Base-by-base conservation (phyloP, 2,113 vertebrate genomes). In the Athene noctua region DNA sequence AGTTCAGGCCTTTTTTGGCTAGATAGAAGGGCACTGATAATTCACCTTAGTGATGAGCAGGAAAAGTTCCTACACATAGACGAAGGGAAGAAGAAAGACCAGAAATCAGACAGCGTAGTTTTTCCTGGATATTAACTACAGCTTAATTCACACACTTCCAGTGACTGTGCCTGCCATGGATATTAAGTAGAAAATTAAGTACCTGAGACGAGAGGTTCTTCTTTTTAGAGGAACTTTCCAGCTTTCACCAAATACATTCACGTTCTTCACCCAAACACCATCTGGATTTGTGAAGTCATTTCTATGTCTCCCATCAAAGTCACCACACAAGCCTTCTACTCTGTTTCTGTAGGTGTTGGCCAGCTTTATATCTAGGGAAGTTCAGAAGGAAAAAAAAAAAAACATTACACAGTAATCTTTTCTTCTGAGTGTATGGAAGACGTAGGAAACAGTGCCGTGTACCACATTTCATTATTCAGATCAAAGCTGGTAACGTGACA, bases 261-360 rank as follows among this genome's bases (percentile, higher is more conserved):
- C 96, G 0, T 73, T 94, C 47, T 42, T 96, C 66, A 98, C 97
- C 80, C 71, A 85, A 57, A 92, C 94, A 15, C 98, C 98, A 34
- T 98, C 95, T 23, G 98, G 98, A 11, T 96, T 98, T 91, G 88
- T 98, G 91, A 96, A 93, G 90, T 99, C 98, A 71, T 99, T 99
- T 83, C 51, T 70, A 2, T 30, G n/a, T n/a, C 15, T 85, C 26
- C 97, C 96, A 34, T 99, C 98, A 89, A 98, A 99, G 94, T 99
- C 95, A 40, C 98, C 98, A 90, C 99, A 99, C 75, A 99, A 97
- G 29, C 98, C 98, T 57, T 97, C 96, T 3, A 99, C 96, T 90
- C 96, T 98, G 71, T 71, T 94, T 81, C 75, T 96, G 71, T 99
- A 99, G 46, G 96, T 91, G 65, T 83, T 96, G 61, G 98, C 98